Percentiles rank a stretch among this genome's conserved stretches.
These are phyloP conservation scores for Rhea pennata DNA, from an alignment of 2,113 vertebrate genomes.

Conservation along the genomic window DNA sequence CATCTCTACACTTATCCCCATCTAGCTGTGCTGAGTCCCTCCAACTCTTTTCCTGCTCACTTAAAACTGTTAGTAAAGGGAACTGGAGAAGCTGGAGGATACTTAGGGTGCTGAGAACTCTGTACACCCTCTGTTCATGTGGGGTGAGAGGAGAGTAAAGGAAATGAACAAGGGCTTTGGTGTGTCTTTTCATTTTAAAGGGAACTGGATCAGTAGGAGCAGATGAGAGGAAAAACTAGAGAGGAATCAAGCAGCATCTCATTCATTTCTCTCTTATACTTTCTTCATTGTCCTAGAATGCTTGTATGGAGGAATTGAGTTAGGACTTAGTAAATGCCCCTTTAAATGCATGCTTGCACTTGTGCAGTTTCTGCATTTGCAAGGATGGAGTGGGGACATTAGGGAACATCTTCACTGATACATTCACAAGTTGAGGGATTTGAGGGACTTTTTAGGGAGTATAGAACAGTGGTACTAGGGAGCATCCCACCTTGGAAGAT, in stretches of 20 bases:
- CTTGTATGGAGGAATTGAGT: neutral
- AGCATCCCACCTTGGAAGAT: no score
- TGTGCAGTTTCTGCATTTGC: neutral
- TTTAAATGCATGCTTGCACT: neutral
- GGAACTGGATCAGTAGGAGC: neutral
- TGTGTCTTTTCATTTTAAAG: neutral
- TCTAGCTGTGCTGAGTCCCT: neutral
- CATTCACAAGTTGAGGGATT: neutral
- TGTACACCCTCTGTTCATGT: neutral
- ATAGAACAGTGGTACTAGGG: neutral
- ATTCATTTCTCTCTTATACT: neutral
- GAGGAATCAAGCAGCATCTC: neutral
- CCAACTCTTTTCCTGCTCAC: neutral
- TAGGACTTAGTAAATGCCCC: neutral
- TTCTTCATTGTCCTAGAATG: neutral
- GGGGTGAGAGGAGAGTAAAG: neutral
- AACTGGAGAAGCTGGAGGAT: neutral
- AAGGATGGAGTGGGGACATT: neutral
- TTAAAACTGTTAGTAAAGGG: no score
- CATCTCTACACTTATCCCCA: neutral
- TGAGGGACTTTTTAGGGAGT: neutral
- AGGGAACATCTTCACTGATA: neutral
- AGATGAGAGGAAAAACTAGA: neutral
- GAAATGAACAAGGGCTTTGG: fast-evolving
- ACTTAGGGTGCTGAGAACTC: neutral